These are phyloP conservation scores for Silurus glanis DNA, from an alignment of 2,113 vertebrate genomes.

Conservation along the genomic window DNA sequence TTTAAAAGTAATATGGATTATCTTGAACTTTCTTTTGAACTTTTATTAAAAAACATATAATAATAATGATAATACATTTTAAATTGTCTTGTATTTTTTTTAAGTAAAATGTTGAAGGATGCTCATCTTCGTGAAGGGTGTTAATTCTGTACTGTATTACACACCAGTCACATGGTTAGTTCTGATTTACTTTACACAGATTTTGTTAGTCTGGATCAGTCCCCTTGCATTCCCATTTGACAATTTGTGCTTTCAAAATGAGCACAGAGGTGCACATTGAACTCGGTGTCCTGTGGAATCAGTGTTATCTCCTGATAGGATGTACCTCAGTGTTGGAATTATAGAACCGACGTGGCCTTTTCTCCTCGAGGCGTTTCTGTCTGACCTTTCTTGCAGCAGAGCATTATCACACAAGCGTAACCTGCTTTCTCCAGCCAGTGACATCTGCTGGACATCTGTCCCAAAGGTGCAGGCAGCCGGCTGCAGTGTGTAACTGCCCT, in stretches of 20 bases:
- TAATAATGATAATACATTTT: too few species aligned
- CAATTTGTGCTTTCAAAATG: background rate
- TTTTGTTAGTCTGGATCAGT: background rate
- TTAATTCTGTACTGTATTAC: background rate
- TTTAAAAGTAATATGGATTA: background rate
- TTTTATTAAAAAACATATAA: too few species aligned
- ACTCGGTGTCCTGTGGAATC: background rate
- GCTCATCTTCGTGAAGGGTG: background rate
- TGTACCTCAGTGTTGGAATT: conserved; percentile 14
- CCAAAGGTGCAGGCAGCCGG: background rate
- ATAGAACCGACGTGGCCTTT: background rate
- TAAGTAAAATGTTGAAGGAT: background rate
- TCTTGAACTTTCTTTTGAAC: background rate
- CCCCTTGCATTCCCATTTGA: background rate
- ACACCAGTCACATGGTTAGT: background rate
- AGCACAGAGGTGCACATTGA: background rate
- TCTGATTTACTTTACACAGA: background rate
- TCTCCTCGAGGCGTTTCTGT: conserved; percentile 7
- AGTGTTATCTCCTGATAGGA: background rate
- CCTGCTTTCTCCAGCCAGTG: conserved; percentile 9
- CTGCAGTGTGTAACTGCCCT: conserved; percentile 33
- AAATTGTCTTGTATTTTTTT: background rate
- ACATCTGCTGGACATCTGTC: conserved; percentile 3
- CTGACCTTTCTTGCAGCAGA: conserved; percentile 30
- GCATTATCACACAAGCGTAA: conserved; percentile 20